Evolutionary conservation across 2,888 invertebrate genomes (phyloP), one percentile per base, ranked within the genome.

Genomic region (Eupithecia abbreviata): DNA sequence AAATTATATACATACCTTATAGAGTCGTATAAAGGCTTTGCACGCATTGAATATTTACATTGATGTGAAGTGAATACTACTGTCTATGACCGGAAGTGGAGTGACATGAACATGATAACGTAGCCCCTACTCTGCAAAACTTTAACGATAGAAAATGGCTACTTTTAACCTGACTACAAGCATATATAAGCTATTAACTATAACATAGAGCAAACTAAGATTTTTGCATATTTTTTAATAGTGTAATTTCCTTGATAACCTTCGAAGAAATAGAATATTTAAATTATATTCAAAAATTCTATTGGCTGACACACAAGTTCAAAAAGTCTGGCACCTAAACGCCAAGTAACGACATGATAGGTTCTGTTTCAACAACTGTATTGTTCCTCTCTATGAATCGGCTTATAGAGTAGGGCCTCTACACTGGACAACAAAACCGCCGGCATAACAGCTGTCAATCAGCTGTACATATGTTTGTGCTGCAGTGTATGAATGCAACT

Each of bases 391-490:
- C 30, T 2, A 58, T 10, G 0, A 30, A 58, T 18, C n/a, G 55
- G 7, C 9, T n/a, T 55, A 55, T 3, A 62, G 62, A 62, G 62
- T 62, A 62, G 62, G 12, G 12, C 12, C 9, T 30, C 4, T 30
- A 2, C 10, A 30, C 18, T 62, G 30, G 62, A 30, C 30, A 62
- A 62, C 62, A 30, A 30, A 62, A n/a, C n/a, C n/a, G n/a, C 62
- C 30, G 45, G 67, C 73, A 78, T 62, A 78, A 76, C 71, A 72
- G 71, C 43, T 78, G 78, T 76, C 78, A 76, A 78, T 78, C 78
- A 78, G 43, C 47, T 42, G 55, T 47, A 65, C 73, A 55, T 74
- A 75, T 74, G 74, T 76, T 78, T 74, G 58, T 78, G 72, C n/a
- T 68, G 68, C n/a, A 49, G 62, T 72, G 67, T 71, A 73, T 78